phyloP scores from a whole-genome alignment of 2,888 invertebrate genomes.

The Spisula subtruncata region DNA sequence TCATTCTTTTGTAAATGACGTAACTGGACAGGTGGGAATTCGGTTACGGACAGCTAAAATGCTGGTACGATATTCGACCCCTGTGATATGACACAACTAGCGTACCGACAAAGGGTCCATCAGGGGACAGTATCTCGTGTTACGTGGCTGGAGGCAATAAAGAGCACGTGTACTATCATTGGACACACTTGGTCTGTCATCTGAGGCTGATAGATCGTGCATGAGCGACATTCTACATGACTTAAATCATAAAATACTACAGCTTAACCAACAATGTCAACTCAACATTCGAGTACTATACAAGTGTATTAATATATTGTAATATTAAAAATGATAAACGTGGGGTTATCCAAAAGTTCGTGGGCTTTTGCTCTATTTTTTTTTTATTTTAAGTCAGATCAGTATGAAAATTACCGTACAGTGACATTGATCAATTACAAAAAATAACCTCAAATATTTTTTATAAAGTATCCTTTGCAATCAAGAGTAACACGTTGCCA shows the following conservation, averaged over 20 bases:
- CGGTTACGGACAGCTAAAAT: background rate
- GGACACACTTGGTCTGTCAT: conserved; percentile 46
- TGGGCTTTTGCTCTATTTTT: no score
- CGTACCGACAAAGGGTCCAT: conserved; percentile 43
- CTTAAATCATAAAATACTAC: background rate
- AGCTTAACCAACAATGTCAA: no score
- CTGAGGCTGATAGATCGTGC: background rate
- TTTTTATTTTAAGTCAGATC: no score
- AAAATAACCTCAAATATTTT: no score
- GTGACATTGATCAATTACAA: no score
- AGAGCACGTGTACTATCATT: conserved; percentile 13
- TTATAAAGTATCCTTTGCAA: no score
- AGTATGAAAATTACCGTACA: no score
- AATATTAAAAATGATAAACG: no score
- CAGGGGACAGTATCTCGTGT: conserved; percentile 7
- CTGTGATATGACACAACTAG: background rate
- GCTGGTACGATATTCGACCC: conserved; percentile 7
- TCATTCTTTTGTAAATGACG: background rate
- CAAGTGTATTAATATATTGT: background rate
- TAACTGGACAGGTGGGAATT: conserved; percentile 37
- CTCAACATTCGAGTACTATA: background rate
- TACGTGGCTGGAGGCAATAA: conserved; percentile 43
- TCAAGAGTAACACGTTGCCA: no score
- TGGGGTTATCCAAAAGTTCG: no score
- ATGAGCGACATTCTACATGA: conserved; percentile 26